Evolutionary conservation across 2,888 invertebrate genomes (phyloP).

Genomic region (Steinernema carpocapsae): DNA sequence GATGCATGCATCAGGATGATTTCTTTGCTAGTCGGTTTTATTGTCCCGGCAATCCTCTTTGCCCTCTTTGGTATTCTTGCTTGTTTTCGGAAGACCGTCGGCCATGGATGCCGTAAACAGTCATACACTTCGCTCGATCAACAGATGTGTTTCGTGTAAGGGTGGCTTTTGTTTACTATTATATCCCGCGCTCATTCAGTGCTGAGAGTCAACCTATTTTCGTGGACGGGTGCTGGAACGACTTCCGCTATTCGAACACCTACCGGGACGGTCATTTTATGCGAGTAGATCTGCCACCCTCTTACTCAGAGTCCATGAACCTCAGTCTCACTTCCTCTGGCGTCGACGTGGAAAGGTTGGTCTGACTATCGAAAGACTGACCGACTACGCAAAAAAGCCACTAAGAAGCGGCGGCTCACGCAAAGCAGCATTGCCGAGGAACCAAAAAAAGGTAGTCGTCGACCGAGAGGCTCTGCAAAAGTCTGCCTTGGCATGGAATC

Average conservation of each 20-base stretch:
- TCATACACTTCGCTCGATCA: constrained; percentile 20
- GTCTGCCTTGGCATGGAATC: constrained; percentile 19
- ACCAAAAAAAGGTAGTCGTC: constrained; percentile 17
- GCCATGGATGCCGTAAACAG: constrained; percentile 31
- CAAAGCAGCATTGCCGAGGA: constrained; percentile 7
- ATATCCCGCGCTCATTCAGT: neutral
- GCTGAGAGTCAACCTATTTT: constrained; percentile 27
- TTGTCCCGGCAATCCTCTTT: constrained; percentile 26
- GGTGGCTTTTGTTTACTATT: neutral
- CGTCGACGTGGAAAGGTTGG: neutral
- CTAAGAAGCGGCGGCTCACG: neutral
- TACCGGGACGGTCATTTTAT: constrained; percentile 24
- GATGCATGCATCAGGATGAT: neutral
- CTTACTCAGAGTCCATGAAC: constrained; percentile 23
- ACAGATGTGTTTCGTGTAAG: constrained; percentile 30
- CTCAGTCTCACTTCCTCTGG: neutral
- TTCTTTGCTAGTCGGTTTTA: constrained; percentile 15
- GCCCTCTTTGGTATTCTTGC: constrained; percentile 16
- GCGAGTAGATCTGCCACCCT: constrained; percentile 21
- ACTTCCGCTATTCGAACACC: constrained; percentile 5
- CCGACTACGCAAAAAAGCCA: neutral
- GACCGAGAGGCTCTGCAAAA: neutral
- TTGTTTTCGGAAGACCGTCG: constrained; percentile 18
- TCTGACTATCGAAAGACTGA: no score
- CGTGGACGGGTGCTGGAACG: constrained; percentile 18